Percentiles rank a stretch among this genome's conserved stretches.
Conservation (phyloP, 2,113 vertebrate genomes). For the Boleophthalmus pectinirostris region DNA sequence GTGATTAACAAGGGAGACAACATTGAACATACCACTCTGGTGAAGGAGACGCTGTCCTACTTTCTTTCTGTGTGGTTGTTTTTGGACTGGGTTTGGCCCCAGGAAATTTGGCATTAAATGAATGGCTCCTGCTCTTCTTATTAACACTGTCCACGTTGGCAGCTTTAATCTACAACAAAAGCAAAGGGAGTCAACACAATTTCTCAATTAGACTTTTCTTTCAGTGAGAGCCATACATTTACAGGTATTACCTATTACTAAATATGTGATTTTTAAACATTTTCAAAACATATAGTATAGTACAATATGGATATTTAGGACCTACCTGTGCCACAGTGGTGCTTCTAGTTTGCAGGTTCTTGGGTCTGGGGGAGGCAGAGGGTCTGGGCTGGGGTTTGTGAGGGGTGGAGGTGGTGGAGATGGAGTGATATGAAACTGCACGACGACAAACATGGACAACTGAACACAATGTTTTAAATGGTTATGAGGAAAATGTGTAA, state of each 20-base stretch:
- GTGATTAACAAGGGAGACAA: neutral
- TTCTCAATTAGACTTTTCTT: neutral
- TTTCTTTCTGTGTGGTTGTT: constrained; percentile 11
- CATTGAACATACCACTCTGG: constrained; percentile 49
- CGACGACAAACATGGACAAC: constrained; percentile 96
- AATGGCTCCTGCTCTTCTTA: constrained; percentile 36
- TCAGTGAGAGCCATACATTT: neutral
- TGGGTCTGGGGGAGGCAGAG: constrained; percentile 33
- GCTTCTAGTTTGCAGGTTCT: constrained; percentile 39
- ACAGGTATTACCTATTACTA: neutral
- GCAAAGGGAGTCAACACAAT: neutral
- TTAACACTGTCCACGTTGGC: constrained; percentile 6
- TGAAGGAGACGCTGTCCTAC: constrained; percentile 45
- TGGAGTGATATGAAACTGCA: constrained; percentile 94
- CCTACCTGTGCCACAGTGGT: constrained; percentile 56
- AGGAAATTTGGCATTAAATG: constrained; percentile 19
- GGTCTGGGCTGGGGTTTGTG: constrained; percentile 46
- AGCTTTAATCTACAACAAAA: constrained; percentile 48
- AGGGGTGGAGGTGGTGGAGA: constrained; percentile 73
- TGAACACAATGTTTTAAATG: constrained; percentile 67
- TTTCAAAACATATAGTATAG: too few relatives aligned
- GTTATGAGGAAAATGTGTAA: constrained; percentile 5
- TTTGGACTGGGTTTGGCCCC: constrained; percentile 16
- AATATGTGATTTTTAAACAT: too few relatives aligned
- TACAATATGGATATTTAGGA: neutral